Evolutionary conservation across 2,113 vertebrate genomes (phyloP), one percentile per base, ranked within the genome.

Genomic region (Lutjanus erythropterus): DNA sequence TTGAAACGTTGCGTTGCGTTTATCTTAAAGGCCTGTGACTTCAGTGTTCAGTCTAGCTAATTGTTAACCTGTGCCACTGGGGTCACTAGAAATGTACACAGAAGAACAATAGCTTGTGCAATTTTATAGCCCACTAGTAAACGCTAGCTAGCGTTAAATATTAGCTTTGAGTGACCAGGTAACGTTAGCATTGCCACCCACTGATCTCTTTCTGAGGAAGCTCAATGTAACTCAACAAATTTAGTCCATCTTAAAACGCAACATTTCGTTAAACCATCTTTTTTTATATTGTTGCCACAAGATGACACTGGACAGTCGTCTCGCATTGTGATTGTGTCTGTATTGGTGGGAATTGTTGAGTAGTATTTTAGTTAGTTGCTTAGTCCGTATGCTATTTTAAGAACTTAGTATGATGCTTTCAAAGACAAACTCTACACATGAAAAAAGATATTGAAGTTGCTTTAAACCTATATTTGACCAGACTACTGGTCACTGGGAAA

Each of bases 21-120:
- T 37, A 23, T 44, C 23, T 27, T 1, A 12, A 7, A 71, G 86
- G 81, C 86, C 86, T 60, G 19, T 18, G 12, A 4, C 64, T 35
- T 9, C 15, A 47, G 21, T 49, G 39, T 21, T 1, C 4, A 27
- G 27, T 21, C 2, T 5, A 27, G 27, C 6, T 50, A 27, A 52
- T n/a, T 44, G 10, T 56, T 49, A 14, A 53, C 7, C 12, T 15
- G 2, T 3, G 27, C 27, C 3, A 0, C 4, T 5, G 8, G 37
- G 3, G 5, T 58, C 4, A 31, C 1, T 15, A 19, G 2, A 62
- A 8, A 29, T 35, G 1, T 23, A 1, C 5, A 6, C 14, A 14
- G 5, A 25, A 23, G 19, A 2, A 14, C 0, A 27, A 14, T 9
- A 25, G 7, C n/a, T 1, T 6, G 3, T 49, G 27, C n/a, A 41